A percentile compares a stretch with the other conserved stretches of the same genome.
phyloP scores from a whole-genome alignment of 2,888 invertebrate species.

The Heteropelma amictum region DNA sequence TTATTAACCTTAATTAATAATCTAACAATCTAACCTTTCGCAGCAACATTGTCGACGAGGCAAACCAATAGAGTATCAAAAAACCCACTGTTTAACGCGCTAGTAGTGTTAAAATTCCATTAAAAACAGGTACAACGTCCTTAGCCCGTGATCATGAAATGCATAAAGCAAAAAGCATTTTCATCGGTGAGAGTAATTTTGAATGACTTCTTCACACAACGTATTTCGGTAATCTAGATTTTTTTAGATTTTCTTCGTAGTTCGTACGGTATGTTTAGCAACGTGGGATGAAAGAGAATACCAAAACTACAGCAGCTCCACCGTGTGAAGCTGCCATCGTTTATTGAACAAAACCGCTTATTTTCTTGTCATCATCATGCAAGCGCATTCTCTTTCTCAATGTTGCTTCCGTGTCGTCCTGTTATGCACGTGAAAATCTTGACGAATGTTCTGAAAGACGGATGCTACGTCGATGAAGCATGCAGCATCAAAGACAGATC shows the following conservation, averaged over 20 bases:
- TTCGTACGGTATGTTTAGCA: neutral
- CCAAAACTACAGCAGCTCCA: slow-evolving; percentile 48
- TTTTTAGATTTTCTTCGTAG: no score
- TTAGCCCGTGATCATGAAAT: neutral
- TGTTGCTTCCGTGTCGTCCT: slow-evolving; percentile 1
- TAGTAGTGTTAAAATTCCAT: no score
- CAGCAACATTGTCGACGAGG: no score
- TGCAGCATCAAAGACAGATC: slow-evolving; percentile 23
- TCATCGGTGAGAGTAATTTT: neutral
- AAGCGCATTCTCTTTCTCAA: neutral
- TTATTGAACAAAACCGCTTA: slow-evolving; percentile 66
- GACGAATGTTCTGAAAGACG: neutral
- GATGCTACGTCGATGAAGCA: slow-evolving; percentile 15
- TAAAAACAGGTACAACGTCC: neutral
- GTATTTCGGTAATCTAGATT: no score
- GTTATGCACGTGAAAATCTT: slow-evolving; percentile 17
- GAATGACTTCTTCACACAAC: neutral
- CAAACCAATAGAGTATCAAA: no score
- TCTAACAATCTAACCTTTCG: neutral
- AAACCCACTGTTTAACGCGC: no score
- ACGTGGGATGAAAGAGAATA: neutral
- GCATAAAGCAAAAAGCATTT: slow-evolving; percentile 15
- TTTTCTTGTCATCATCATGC: neutral
- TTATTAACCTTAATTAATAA: no score
- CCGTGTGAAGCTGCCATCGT: slow-evolving; percentile 58